phyloP scores from a whole-genome alignment of 2,113 vertebrate genomes.

The Hemicordylus capensis region DNA sequence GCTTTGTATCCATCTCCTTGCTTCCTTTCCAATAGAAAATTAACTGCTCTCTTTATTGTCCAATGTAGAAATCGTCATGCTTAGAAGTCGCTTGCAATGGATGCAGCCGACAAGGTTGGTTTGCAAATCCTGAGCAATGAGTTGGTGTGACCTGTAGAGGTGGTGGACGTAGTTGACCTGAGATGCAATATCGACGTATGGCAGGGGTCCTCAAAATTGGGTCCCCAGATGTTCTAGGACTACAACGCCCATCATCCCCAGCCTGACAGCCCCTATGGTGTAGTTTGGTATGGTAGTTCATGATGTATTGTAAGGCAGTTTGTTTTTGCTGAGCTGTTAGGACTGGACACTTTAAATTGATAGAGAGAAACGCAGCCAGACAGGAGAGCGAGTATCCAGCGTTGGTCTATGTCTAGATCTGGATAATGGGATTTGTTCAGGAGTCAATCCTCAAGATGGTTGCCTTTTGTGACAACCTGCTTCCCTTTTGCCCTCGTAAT shows the following conservation, averaged over 20 bases:
- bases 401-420: background rate
- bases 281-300: too few relatives aligned
- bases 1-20: background rate
- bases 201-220: too few relatives aligned
- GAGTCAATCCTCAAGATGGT: background rate
- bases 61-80: background rate
- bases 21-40: background rate
- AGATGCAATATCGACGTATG: background rate
- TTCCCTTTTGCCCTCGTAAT: too few relatives aligned
- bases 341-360: background rate
- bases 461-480: background rate
- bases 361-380: background rate
- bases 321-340: background rate
- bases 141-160: background rate
- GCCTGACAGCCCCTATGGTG: too few relatives aligned
- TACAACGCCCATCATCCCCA: background rate
- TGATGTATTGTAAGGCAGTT: background rate
- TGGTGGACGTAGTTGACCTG: background rate
- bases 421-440: background rate
- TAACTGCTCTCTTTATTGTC: background rate
- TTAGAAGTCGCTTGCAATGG: background rate
- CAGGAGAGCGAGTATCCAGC: background rate
- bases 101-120: background rate
- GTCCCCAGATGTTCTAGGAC: background rate
- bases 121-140: background rate